Conservation (phyloP, 2,113 vertebrate genomes). For the Callocephalon fimbriatum region DNA sequence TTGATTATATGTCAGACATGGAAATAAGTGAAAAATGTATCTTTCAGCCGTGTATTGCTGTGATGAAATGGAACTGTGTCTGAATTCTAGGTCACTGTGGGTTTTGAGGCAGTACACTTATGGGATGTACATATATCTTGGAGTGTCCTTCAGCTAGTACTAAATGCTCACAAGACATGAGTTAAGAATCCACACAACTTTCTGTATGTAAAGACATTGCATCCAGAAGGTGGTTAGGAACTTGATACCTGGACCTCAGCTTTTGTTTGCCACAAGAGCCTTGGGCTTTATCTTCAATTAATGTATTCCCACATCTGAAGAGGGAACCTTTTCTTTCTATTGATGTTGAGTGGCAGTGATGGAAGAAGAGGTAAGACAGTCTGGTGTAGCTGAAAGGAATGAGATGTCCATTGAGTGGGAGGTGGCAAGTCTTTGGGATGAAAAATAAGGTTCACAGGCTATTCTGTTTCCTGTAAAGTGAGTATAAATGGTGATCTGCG, state of each 20-base stretch:
- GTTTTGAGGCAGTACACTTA: background rate
- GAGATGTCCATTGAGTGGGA: background rate
- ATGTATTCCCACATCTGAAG: background rate
- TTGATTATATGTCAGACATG: background rate
- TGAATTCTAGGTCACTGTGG: background rate
- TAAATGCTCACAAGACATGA: background rate
- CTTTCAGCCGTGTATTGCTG: background rate
- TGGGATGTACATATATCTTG: background rate
- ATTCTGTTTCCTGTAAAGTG: background rate
- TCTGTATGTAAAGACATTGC: background rate
- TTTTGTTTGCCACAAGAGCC: background rate
- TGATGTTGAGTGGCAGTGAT: constrained; percentile 11
- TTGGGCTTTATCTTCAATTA: background rate
- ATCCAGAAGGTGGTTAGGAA: constrained; percentile 1
- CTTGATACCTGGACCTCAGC: background rate
- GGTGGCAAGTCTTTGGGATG: background rate
- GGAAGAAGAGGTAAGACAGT: constrained; percentile 7
- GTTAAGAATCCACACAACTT: background rate
- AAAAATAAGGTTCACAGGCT: background rate
- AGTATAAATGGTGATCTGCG: background rate
- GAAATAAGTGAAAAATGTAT: background rate
- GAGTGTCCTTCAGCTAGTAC: background rate
- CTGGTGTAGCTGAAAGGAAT: background rate
- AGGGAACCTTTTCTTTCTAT: background rate
- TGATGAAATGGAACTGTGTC: background rate